Conservation (phyloP, 2,888 invertebrate species). For the Eristalinus sepulchralis region DNA sequence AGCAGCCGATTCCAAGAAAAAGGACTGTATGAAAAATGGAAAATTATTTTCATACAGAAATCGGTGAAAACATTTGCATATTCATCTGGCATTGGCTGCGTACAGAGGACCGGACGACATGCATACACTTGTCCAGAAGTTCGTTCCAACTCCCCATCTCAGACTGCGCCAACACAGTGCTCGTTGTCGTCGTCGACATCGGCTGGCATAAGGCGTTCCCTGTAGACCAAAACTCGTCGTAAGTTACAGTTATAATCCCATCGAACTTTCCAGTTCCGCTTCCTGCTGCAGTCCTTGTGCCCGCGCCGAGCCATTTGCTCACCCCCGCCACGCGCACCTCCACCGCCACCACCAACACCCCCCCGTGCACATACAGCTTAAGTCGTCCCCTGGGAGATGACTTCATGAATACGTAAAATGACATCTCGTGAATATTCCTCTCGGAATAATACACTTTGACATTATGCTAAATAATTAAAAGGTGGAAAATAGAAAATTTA, state of each 20-base stretch:
- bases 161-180: neutral
- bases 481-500: slow-evolving; percentile 63
- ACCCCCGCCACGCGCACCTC: no score
- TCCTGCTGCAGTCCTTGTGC: neutral
- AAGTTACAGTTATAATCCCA: slow-evolving; percentile 49
- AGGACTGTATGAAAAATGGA: neutral
- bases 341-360: no score
- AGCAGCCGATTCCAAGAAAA: neutral
- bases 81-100: slow-evolving; percentile 27
- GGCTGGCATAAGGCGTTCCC: slow-evolving; percentile 1
- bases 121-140: slow-evolving; percentile 5
- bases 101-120: neutral
- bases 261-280: slow-evolving; percentile 59
- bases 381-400: slow-evolving; percentile 56
- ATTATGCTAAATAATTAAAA: slow-evolving; percentile 67
- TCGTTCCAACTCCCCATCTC: neutral
- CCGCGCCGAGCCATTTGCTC: neutral
- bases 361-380: slow-evolving; percentile 12
- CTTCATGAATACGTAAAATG: slow-evolving; percentile 67
- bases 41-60: slow-evolving; percentile 59
- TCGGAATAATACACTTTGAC: slow-evolving; percentile 61
- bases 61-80: slow-evolving; percentile 60
- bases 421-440: slow-evolving; percentile 66
- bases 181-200: neutral
- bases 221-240: slow-evolving; percentile 25